Evolutionary conservation across 2,888 invertebrate species (phyloP), one percentile per base, ranked within the genome.

Genomic region (Conistra vaccinii): DNA sequence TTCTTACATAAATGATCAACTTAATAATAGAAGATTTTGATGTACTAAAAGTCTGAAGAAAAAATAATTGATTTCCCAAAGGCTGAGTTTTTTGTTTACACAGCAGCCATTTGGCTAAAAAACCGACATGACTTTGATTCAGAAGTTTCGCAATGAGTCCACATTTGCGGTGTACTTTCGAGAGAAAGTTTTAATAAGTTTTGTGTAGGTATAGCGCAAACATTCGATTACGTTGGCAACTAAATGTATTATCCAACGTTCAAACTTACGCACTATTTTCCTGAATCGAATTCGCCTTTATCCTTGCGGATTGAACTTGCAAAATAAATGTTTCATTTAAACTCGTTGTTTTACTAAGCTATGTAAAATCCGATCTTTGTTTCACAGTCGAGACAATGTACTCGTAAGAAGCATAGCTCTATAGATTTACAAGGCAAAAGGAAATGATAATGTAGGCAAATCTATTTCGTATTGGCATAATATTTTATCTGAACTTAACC

Each of bases 21-120:
- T 62, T 69, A 73, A 83, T 73, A 71, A 62, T 68, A 42, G 23
- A 70, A 58, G 60, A 66, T n/a, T 20, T 35, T 20, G 35, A 58
- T 60, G 32, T 61, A 58, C 26, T 53, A n/a, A 78, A 69, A 70
- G n/a, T 51, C 65, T 74, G 23, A 68, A 61, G 51, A n/a, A 73
- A 73, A 84, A 75, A 62, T 75, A 72, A 86, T 78, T 78, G 82
- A 85, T 85, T 85, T 86, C 80, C 82, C 83, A 73, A 65, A 82
- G 85, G 87, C 53, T 66, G 51, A 63, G 70, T 69, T 72, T 79
- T 75, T 72, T 29, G 29, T 80, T 63, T 65, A 74, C 60, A 51
- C 32, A 71, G 60, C 55, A 62, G 62, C 5, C 45, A 2, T 74
- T 70, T 3, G 23, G 29, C 77, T 55, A 83, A 68, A 67, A 76